Base-by-base conservation (phyloP, 2,797 vertebrate genomes). In the Pogonophryne albipinna region DNA sequence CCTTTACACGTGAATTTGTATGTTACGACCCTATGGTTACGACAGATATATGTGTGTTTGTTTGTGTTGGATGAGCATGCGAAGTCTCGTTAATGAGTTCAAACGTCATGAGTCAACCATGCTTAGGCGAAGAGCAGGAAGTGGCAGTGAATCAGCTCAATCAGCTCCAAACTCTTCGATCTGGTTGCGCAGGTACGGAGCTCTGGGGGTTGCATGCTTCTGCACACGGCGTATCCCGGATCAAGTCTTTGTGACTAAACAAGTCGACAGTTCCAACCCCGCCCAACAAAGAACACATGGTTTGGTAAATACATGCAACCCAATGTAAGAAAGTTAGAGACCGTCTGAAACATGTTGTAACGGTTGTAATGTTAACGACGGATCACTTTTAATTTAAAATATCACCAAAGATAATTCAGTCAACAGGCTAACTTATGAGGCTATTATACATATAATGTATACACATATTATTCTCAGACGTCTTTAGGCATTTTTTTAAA, bases 161-260 rank as follows among this genome's bases (percentile, higher is more conserved):
- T 19, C 1, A 17, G 7, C 5, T 57, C 6, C 23, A 14, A 3
- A 63, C 66, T 82, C 83, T 84, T 78, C 0, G 52, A 47, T 8
- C 0, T 41, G 5, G 1, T 20, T 67, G 66, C 1, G 23, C 34
- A 58, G 41, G 12, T 52, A n/a, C 4, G 1, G 0, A 1, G 4
- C 9, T 15, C 1, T 52, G 2, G 2, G 17, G 16, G 0, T 41
- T 2, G 78, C 3, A 0, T 3, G 84, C 85, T 87, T 85, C 1
- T 0, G 0, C 0, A 1, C 1, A 72, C 59, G 6, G 62, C 51
- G 66, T 75, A 23, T 68, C 44, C 75, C 70, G 57, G 6, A n/a
- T 6, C 6, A 0, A 12, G 1, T 2, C 8, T 2, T 38, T 8
- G 0, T 0, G 0, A 0, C 0, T 3, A 4, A 31, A 1, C 0